Conservation (phyloP, 2,888 invertebrate species). For the Plemyria rubiginata region DNA sequence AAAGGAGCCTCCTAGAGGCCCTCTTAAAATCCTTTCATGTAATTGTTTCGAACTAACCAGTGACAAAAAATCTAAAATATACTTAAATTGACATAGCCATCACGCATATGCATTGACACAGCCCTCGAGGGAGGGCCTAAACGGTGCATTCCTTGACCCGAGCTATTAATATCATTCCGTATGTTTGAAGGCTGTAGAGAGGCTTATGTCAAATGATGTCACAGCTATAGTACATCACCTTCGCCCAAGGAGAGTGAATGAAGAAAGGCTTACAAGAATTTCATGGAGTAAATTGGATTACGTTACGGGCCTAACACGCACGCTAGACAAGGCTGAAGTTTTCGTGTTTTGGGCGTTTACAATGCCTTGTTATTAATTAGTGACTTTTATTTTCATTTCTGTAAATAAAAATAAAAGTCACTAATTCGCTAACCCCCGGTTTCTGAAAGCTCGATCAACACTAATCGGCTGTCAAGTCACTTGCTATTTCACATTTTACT, state of each 20-base stretch:
- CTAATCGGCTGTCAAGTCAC: too few species aligned
- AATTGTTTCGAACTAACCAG: background rate
- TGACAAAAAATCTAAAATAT: background rate
- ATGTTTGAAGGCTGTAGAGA: constrained; percentile 37
- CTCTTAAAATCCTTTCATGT: too few species aligned
- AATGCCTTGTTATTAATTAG: background rate
- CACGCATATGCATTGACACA: background rate
- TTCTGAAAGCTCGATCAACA: too few species aligned
- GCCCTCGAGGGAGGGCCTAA: constrained; percentile 20
- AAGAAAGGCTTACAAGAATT: constrained; percentile 19
- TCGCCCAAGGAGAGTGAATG: constrained; percentile 32
- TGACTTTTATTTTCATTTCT: too few species aligned
- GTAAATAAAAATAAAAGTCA: too few species aligned
- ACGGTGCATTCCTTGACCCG: constrained; percentile 40
- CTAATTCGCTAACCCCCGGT: too few species aligned
- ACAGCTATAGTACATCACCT: constrained; percentile 36
- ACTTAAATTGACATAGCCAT: constrained; percentile 2
- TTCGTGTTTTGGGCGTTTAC: background rate
- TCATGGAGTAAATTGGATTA: constrained; percentile 21
- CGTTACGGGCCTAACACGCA: background rate
- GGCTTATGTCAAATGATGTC: constrained; percentile 36
- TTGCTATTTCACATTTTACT: too few species aligned
- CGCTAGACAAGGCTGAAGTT: background rate
- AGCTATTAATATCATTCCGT: constrained; percentile 39
- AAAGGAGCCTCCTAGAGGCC: too few species aligned